These are phyloP conservation scores for Spisula solida DNA, from an alignment of 2,888 invertebrate genomes.

Conservation along the genomic window DNA sequence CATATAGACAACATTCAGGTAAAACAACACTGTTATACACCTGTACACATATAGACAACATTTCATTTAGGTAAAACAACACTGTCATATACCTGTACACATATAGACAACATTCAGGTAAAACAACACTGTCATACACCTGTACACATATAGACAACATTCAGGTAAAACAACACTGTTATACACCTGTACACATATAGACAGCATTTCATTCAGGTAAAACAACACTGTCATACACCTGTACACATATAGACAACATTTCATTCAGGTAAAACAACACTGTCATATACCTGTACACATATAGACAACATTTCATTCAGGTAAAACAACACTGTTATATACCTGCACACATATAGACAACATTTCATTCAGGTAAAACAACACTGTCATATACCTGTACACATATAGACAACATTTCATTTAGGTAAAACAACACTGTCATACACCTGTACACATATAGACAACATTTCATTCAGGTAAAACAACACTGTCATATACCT, in stretches of 20 bases:
- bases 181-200: background rate
- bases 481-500: slow-evolving; percentile 83
- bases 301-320: background rate
- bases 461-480: slow-evolving; percentile 75
- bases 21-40: too few species aligned
- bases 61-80: slow-evolving; percentile 81
- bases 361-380: background rate
- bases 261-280: slow-evolving; percentile 82
- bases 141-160: background rate
- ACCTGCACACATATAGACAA: background rate
- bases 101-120: background rate
- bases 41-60: too few species aligned
- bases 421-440: background rate
- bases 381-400: background rate
- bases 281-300: slow-evolving; percentile 79
- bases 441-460: background rate
- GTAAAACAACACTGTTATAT: background rate
- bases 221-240: slow-evolving; percentile 83
- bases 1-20: too few species aligned
- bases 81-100: slow-evolving; percentile 81
- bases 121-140: background rate
- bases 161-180: background rate
- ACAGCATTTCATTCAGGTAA: slow-evolving; percentile 77
- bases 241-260: slow-evolving; percentile 36
- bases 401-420: background rate